Evolutionary conservation across 2,888 invertebrate genomes (phyloP).

Genomic region (Sinelater perroti): DNA sequence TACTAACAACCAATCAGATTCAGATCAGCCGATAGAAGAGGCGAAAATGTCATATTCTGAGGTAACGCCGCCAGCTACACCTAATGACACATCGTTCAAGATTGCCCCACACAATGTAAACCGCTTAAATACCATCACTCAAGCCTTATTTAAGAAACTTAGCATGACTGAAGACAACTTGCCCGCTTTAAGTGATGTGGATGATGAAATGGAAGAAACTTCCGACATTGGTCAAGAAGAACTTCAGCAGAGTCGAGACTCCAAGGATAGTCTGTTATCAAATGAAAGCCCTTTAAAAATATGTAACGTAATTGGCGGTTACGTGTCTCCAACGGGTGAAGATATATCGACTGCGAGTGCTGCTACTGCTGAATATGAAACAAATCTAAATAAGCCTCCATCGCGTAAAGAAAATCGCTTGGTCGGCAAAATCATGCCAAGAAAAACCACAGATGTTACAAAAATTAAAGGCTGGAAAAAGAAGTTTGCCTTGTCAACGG

Average conservation of each 20-base stretch:
- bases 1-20: no score
- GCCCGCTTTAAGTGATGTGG: not conserved
- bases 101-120: not conserved
- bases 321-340: constrained; percentile 32
- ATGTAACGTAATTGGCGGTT: constrained; percentile 47
- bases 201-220: not conserved
- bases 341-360: not conserved
- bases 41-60: no score
- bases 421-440: constrained; percentile 45
- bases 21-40: no score
- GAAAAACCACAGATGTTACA: constrained; percentile 57
- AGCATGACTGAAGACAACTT: not conserved
- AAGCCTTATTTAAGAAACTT: not conserved
- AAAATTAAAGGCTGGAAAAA: constrained; percentile 59
- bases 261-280: not conserved
- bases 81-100: no score
- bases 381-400: not conserved
- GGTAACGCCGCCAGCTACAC: no score
- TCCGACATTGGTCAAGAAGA: not conserved
- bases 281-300: constrained; percentile 44
- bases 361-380: not conserved
- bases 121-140: constrained; percentile 11
- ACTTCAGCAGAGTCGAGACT: no score
- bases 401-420: not conserved
- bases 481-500: constrained; percentile 2